A percentile compares a stretch with the other conserved stretches of the same genome.
phyloP scores from a whole-genome alignment of 2,113 vertebrate species.

The Heptranchias perlo region DNA sequence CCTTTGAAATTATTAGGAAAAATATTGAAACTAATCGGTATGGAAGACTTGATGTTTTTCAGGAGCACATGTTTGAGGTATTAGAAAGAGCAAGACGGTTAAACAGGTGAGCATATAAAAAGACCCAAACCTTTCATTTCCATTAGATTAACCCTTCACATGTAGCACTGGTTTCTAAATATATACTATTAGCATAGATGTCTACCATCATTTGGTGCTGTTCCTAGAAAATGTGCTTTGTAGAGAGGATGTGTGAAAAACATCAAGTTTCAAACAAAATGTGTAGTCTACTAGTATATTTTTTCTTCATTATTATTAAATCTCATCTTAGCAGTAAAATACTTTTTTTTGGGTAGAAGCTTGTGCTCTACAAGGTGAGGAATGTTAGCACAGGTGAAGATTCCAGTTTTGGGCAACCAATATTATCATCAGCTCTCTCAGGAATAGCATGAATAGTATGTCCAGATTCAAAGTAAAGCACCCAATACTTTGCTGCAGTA shows the following conservation, averaged over 20 bases:
- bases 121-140: neutral
- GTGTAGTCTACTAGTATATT: neutral
- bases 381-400: neutral
- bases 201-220: neutral
- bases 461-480: neutral
- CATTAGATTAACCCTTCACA: neutral
- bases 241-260: neutral
- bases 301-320: neutral
- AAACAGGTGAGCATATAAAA: constrained; percentile 70
- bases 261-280: neutral
- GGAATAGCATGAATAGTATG: neutral
- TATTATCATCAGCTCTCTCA: neutral
- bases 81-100: constrained; percentile 86
- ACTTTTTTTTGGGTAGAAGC: neutral
- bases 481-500: neutral
- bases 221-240: neutral
- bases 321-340: neutral
- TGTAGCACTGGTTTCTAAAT: neutral
- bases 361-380: neutral
- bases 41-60: constrained; percentile 87
- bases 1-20: constrained; percentile 87
- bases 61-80: constrained; percentile 98
- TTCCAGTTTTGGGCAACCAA: neutral
- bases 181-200: neutral
- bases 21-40: constrained; percentile 89